Evolutionary conservation across 2,888 invertebrate species (phyloP).

Genomic region (Antheraea assamensis): DNA sequence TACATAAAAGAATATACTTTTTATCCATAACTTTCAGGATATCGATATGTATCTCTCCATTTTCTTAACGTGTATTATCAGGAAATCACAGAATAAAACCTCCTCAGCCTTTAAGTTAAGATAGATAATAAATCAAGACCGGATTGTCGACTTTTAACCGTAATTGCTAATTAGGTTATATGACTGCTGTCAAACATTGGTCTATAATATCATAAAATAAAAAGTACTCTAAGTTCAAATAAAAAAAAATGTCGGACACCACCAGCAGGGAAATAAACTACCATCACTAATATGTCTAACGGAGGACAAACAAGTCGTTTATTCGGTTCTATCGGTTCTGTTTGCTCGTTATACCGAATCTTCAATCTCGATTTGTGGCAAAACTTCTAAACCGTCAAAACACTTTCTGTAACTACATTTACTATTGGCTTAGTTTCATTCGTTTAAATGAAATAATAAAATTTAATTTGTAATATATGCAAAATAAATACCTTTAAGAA

Average conservation of each 20-base stretch:
- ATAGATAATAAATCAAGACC: too few relatives aligned
- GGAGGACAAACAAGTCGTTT: conserved; percentile 57
- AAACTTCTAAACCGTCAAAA: conserved; percentile 33
- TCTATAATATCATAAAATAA: neutral
- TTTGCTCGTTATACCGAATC: conserved; percentile 53
- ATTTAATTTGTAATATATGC: neutral
- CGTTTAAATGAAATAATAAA: neutral
- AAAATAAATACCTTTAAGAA: neutral
- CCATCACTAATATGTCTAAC: conserved; percentile 37
- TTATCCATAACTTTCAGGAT: too few relatives aligned
- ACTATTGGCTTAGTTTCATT: neutral
- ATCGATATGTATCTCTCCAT: too few relatives aligned
- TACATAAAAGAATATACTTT: neutral
- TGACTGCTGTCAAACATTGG: neutral
- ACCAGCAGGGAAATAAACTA: conserved; percentile 33
- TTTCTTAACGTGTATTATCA: too few relatives aligned
- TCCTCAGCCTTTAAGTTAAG: too few relatives aligned
- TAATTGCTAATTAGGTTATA: too few relatives aligned
- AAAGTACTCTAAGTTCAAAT: neutral
- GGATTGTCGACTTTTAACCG: too few relatives aligned
- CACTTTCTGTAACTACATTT: neutral
- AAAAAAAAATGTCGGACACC: conserved; percentile 26
- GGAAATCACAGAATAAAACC: too few relatives aligned
- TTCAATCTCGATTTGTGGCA: conserved; percentile 40
- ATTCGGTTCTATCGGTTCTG: conserved; percentile 49